Evolutionary conservation across 2,113 vertebrate genomes (phyloP).

Genomic region (Pseudorectes ferrugineus): DNA sequence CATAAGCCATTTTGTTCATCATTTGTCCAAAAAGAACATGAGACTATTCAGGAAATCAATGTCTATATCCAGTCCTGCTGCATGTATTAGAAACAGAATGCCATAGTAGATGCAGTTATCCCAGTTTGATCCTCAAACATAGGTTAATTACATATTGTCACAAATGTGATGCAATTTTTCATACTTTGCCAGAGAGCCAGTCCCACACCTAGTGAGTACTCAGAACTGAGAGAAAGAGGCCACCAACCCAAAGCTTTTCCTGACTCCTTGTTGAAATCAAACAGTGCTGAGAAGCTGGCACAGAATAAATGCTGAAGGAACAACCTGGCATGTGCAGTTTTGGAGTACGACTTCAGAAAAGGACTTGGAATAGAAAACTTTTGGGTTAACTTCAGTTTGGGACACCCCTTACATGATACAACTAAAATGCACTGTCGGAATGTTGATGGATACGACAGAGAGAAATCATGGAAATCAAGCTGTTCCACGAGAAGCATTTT

Average conservation of each 20-base stretch:
- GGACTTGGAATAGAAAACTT: background rate
- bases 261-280: background rate
- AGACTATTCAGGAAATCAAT: background rate
- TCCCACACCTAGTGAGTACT: background rate
- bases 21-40: background rate
- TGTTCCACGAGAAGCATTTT: background rate
- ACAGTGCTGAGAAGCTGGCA: background rate
- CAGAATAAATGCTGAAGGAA: background rate
- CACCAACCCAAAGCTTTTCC: background rate
- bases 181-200: background rate
- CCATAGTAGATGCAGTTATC: background rate
- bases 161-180: background rate
- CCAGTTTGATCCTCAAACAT: background rate
- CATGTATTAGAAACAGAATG: background rate
- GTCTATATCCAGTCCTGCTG: background rate
- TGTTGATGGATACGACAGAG: background rate
- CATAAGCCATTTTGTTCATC: background rate
- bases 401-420: background rate
- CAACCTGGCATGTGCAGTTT: background rate
- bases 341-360: background rate
- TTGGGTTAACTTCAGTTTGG: background rate
- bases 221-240: background rate
- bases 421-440: background rate
- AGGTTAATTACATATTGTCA: background rate
- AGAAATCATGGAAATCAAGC: background rate